Conservation (phyloP, 1,140 invertebrate species). For the Bombus superbus region DNA sequence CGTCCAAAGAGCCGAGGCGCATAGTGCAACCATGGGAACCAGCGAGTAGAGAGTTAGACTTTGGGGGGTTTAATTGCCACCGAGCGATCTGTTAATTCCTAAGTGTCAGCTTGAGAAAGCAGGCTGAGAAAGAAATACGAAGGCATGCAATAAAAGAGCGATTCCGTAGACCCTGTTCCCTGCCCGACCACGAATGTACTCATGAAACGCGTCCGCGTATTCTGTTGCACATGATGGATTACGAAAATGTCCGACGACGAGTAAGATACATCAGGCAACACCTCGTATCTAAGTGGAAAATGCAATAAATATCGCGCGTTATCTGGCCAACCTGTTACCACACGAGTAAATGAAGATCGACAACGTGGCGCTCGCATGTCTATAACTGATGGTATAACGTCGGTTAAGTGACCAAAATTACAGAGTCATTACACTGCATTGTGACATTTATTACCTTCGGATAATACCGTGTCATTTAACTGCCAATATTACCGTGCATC, state of each 20-base stretch:
- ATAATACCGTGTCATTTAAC: conserved; percentile 68
- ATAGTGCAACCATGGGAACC: conserved; percentile 71
- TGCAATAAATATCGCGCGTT: conserved; percentile 51
- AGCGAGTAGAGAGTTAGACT: conserved; percentile 43
- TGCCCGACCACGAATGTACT: neutral
- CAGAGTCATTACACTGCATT: conserved; percentile 59
- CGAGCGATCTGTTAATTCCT: conserved; percentile 78
- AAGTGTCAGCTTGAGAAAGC: conserved; percentile 76
- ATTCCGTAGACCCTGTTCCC: neutral
- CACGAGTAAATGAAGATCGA: conserved; percentile 36
- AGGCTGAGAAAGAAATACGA: conserved; percentile 56
- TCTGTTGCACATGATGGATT: conserved; percentile 35
- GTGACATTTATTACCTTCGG: conserved; percentile 66
- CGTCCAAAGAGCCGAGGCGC: conserved; percentile 29
- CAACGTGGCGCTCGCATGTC: conserved; percentile 39
- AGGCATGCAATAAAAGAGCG: conserved; percentile 49
- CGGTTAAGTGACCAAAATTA: conserved; percentile 64
- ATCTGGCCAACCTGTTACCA: conserved; percentile 46
- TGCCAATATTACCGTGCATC: conserved; percentile 55
- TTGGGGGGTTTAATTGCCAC: conserved; percentile 77
- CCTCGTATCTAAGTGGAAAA: conserved; percentile 31
- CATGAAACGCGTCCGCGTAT: conserved; percentile 5
- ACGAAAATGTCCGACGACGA: conserved; percentile 28
- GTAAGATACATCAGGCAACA: neutral
- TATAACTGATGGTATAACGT: conserved; percentile 33